Evolutionary conservation across 2,888 invertebrate species (phyloP), one percentile per base, ranked within the genome.

Genomic region (Crematogaster levior): DNA sequence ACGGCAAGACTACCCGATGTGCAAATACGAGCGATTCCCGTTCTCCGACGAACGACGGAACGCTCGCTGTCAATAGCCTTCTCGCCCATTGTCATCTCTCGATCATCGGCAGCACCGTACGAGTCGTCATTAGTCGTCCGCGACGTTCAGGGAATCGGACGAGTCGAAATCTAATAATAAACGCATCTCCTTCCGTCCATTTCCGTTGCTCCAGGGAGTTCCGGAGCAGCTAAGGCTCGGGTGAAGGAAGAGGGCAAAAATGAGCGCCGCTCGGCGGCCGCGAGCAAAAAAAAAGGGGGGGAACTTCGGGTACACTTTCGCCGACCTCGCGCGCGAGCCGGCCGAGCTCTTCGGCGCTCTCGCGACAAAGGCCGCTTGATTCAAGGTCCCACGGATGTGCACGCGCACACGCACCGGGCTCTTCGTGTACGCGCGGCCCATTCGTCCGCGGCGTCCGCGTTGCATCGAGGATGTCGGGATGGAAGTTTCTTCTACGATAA

Each of bases 361-460:
- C 93, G 93, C 93, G 94, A 94, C 94, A 93, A 94, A 94, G 93
- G 94, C 94, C 93, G 93, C 92, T 92, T 92, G 94, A 94, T 94
- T 94, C 94, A 94, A 94, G 94, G 94, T 94, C 94, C 93, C 93
- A 92, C 93, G 90, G 83, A 88, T 84, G 85, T 80, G 51, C 77
- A 85, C 82, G 85, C 79, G 85, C 84, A 77, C 73, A 88, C 80
- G 81, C 77, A 83, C 61, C 72, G 56, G 63, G 81, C 81, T 72
- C 65, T 84, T 58, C 80, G 81, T 68, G 63, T 48, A 37, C 61
- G 72, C 53, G 80, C 15, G 68, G 68, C 68, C 68, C 43, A 12
- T 68, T 68, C 77, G 77, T 77, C 68, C 66, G 51, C 65, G 53
- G 40, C 40, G 37, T 21, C 61, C 63, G 53, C 40, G 66, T 56